These are phyloP conservation scores for Calliphora vomitoria DNA, from an alignment of 2,888 invertebrate genomes.

Conservation along the genomic window DNA sequence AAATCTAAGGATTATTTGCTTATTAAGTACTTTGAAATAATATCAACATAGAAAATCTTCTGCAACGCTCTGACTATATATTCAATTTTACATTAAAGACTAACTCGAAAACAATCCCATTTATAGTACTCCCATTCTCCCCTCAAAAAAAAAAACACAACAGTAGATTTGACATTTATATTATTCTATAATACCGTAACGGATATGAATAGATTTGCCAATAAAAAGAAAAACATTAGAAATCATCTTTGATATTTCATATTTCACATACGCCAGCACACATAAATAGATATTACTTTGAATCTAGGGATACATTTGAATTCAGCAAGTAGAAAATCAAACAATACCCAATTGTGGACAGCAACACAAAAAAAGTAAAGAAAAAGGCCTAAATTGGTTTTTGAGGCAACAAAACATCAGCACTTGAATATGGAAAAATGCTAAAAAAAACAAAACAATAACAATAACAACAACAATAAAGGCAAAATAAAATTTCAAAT, in stretches of 20 bases:
- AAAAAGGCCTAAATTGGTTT: conserved; percentile 48
- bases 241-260: conserved; percentile 43
- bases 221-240: conserved; percentile 36
- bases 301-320: background rate
- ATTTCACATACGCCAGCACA: conserved; percentile 2
- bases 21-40: conserved; percentile 20
- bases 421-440: conserved; percentile 30
- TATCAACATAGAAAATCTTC: background rate
- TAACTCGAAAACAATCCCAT: background rate
- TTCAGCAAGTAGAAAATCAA: background rate
- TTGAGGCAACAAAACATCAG: conserved; percentile 17
- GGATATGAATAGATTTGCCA: conserved; percentile 28
- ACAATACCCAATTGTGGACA: background rate
- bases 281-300: background rate
- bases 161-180: conserved; percentile 8
- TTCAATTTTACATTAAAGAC: background rate
- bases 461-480: background rate
- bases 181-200: conserved; percentile 13
- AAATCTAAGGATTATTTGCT: conserved; percentile 17
- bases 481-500: conserved; percentile 8
- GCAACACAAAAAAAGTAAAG: background rate
- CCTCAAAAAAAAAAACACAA: background rate
- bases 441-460: background rate
- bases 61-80: background rate
- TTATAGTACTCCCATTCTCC: background rate